A percentile compares a stretch with the other conserved stretches of the same genome.
Conservation (phyloP, 2,888 invertebrate species). For the Nemurella pictetii region DNA sequence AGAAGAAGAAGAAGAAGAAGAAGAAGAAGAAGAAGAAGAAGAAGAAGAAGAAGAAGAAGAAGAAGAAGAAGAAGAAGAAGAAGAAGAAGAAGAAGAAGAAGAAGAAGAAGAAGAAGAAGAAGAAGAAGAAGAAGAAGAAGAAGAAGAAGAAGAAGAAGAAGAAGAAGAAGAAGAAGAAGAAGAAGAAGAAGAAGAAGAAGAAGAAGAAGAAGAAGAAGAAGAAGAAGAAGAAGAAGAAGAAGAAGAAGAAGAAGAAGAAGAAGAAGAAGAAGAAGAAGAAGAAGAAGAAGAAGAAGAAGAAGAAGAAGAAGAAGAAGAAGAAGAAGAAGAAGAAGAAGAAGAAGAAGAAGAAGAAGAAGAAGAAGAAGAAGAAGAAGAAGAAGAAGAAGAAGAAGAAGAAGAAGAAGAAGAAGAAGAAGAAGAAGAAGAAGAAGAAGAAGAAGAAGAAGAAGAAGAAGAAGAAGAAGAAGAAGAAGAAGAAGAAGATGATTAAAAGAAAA, state of each 20-base stretch:
- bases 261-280: background rate
- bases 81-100: too few relatives aligned
- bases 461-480: slow-evolving; percentile 16
- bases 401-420: slow-evolving; percentile 13
- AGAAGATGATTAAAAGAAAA: too few relatives aligned
- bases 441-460: slow-evolving; percentile 2
- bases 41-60: too few relatives aligned
- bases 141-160: too few relatives aligned
- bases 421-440: slow-evolving; percentile 23
- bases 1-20: too few relatives aligned
- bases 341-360: background rate
- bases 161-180: slow-evolving; percentile 21
- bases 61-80: too few relatives aligned
- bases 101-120: too few relatives aligned
- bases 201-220: background rate
- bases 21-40: too few relatives aligned
- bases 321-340: slow-evolving; percentile 24
- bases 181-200: background rate
- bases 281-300: slow-evolving; percentile 13
- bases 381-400: background rate
- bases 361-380: background rate
- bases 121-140: too few relatives aligned
- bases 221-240: background rate
- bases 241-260: slow-evolving; percentile 9
- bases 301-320: slow-evolving; percentile 24